Conservation (phyloP, 1,140 invertebrate species). For the Luehdorfia chinensis region DNA sequence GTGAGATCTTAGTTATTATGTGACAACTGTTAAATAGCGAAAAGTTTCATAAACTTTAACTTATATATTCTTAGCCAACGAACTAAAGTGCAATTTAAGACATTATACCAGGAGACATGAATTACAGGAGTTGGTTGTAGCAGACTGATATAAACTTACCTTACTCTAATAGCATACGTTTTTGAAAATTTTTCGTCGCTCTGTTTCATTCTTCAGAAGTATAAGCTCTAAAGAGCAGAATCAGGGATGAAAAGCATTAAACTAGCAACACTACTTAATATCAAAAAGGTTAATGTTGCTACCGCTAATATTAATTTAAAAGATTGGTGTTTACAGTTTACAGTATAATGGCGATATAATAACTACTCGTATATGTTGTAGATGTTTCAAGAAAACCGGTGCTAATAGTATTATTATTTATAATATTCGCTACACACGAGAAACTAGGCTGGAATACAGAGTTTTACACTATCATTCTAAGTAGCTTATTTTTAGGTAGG, state of each 20-base stretch:
- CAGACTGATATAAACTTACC: too few relatives aligned
- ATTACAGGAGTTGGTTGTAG: too few relatives aligned
- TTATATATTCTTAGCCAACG: slow-evolving; percentile 6
- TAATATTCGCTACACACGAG: too few relatives aligned
- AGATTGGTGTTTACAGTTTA: slow-evolving; percentile 44
- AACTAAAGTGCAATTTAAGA: slow-evolving; percentile 8
- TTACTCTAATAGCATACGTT: too few relatives aligned
- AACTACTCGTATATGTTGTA: too few relatives aligned
- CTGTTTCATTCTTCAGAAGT: background rate
- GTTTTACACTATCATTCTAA: too few relatives aligned
- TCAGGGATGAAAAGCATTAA: slow-evolving; percentile 33
- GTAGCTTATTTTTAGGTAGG: too few relatives aligned
- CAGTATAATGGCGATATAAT: slow-evolving; percentile 28
- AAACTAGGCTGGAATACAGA: too few relatives aligned
- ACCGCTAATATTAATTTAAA: slow-evolving; percentile 14
- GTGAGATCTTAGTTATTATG: slow-evolving; percentile 57
- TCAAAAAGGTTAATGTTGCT: slow-evolving; percentile 24
- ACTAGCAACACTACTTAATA: slow-evolving; percentile 55
- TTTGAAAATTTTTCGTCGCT: too few relatives aligned
- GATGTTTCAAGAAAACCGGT: too few relatives aligned
- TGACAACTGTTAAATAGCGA: slow-evolving; percentile 28
- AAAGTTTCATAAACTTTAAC: slow-evolving; percentile 53
- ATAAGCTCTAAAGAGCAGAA: slow-evolving; percentile 18
- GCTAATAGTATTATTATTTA: too few relatives aligned
- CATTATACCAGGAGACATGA: too few relatives aligned